Evolutionary conservation across 2,888 invertebrate genomes (phyloP), one percentile per base, ranked within the genome.

Genomic region (Diploptera punctata): DNA sequence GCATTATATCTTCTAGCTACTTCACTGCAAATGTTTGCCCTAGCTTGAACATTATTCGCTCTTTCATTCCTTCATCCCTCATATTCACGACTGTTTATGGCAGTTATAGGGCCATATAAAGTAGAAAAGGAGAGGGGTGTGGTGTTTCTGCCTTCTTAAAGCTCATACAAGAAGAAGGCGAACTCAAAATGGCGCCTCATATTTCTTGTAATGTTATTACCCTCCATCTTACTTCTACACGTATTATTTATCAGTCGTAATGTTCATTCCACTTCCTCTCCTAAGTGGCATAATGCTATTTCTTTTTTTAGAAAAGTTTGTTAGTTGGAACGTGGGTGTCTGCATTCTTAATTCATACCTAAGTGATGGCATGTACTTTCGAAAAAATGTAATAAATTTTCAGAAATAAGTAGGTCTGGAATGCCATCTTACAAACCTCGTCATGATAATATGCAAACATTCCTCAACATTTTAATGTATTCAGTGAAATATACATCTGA

Each of bases 141-240:
- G n/a, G n/a, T n/a, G n/a, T 3, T 31, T 31, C 16, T 18, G 52
- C 52, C 29, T 60, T n/a, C 29, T 60, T n/a, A n/a, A 21, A 62
- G 43, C 43, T 62, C n/a, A 13, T 43, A 43, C 43, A 43, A 38
- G 62, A 43, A n/a, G n/a, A n/a, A 62, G 62, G 38, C 19, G 21
- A n/a, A 43, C 43, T 62, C 24, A 43, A 19, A 62, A 62, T 62
- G 62, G 43, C 43, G 62, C 43, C 62, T 62, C 62, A 62, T 43
- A 43, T 62, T 62, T 62, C 62, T 62, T 62, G 24, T 43, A 62
- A 62, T 62, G 43, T 62, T 62, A 62, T 62, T 62, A 62, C 62
- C 62, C 38, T 62, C 62, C 62, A 21, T 52, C 24, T 33, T 62
- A 43, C 43, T 24, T 62, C 62, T 62, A 33, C 62, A 62, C 62